A percentile compares a stretch with the other conserved stretches of the same genome.
These are phyloP conservation scores for Palythoa heliodiscus DNA, from an alignment of 92 coral and sea anemone species.

Conservation along the genomic window DNA sequence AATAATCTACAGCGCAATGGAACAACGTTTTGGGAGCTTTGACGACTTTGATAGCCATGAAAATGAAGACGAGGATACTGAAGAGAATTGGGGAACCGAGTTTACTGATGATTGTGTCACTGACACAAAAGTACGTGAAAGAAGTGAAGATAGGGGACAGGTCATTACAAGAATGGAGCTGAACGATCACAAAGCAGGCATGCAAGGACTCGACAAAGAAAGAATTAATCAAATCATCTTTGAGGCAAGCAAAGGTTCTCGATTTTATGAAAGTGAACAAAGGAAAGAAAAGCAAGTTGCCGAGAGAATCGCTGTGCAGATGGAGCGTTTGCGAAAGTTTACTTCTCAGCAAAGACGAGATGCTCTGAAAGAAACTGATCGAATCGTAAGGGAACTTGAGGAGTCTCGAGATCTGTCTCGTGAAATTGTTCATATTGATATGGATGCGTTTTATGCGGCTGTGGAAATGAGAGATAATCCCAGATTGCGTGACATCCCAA, in stretches of 20 bases:
- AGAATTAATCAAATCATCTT: constrained; percentile 88
- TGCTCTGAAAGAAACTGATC: constrained; percentile 71
- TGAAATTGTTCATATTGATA: constrained; percentile 91
- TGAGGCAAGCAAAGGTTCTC: constrained; percentile 98
- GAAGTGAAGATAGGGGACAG: background rate
- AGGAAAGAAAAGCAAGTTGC: constrained; percentile 87
- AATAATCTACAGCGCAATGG: background rate
- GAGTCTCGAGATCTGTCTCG: constrained; percentile 85
- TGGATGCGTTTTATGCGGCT: constrained; percentile 99
- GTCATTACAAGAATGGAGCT: constrained; percentile 89
- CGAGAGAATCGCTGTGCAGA: constrained; percentile 73
- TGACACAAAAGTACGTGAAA: background rate
- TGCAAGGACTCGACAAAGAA: constrained; percentile 93
- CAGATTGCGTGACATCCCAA: constrained; percentile 83
- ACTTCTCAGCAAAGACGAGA: constrained; percentile 67
- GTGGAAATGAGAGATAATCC: constrained; percentile 95
- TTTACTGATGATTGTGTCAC: background rate
- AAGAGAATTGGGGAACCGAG: constrained; percentile 32
- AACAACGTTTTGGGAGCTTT: background rate
- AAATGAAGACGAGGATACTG: constrained; percentile 25
- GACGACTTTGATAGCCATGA: background rate
- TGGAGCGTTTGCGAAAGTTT: constrained; percentile 54
- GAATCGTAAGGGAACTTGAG: constrained; percentile 80
- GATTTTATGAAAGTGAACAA: constrained; percentile 88
- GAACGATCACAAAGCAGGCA: constrained; percentile 96